Base-by-base conservation (phyloP, 92 coral and sea anemone genomes). In the Isaurus tuberculatus region DNA sequence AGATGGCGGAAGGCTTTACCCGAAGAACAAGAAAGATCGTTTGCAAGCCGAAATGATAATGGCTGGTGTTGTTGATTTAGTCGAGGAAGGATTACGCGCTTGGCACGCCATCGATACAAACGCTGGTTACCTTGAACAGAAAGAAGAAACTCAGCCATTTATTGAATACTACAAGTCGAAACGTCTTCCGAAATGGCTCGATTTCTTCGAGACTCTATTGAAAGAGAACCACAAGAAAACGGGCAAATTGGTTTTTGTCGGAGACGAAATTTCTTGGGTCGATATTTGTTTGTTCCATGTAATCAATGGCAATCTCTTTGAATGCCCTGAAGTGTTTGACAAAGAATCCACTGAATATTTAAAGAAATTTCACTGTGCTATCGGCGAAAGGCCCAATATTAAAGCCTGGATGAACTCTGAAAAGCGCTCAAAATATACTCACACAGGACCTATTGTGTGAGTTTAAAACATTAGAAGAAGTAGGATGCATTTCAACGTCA, bases 111-210 rank as follows among this genome's bases (percentile, higher is more conserved):
- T 90, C 36, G 88, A 90, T 61, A 69, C 80, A 34, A 87, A 83
- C 29, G 93, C 93, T 2, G 63, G 91, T 5, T 88, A 91, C 34
- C 71, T 65, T 19, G 81, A 90, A 19, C 94, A 91, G 84, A 91
- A 91, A 79, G 92, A 84, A 79, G 92, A 79, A 65, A 84, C 94
- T 14, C 79, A 88, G 74, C 94, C 94, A 2, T 91, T 91, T 63
- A 88, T 91, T 66, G 92, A 91, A 40, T 91, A 88, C 36, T 91
- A 88, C 92, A 91, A 88, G 84, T 84, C 31, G 55, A 91, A 75
- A 65, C 92, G 94, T 13, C 94, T 91, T 53, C 94, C 94, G 53
- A 88, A 80, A 65, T 91, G 89, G 92, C 67, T 91, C 53, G 80
- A 84, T 44, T 91, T 91, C 84, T 88, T 91, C 61, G 94, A 91